These are phyloP conservation scores for Galendromus occidentalis DNA, from an alignment of 1,140 invertebrate species.

Conservation along the genomic window DNA sequence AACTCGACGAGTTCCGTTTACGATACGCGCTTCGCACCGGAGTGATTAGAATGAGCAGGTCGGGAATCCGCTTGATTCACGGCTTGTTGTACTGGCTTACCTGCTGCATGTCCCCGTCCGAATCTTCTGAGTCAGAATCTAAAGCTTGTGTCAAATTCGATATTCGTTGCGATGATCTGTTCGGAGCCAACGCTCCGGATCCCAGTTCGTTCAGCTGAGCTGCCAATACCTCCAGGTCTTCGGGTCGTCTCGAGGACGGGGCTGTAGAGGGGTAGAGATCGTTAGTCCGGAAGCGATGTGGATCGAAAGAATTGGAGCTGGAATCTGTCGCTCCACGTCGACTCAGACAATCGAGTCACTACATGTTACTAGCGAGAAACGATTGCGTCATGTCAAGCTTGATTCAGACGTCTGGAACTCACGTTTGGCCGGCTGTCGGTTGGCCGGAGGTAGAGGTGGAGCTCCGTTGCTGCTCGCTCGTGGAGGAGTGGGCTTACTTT, in stretches of 20 bases:
- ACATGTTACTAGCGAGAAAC: too few relatives aligned
- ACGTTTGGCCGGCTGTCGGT: constrained; percentile 17
- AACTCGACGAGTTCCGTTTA: too few relatives aligned
- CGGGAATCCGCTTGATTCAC: constrained; percentile 25
- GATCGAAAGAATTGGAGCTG: too few relatives aligned
- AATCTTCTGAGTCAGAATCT: constrained; percentile 30
- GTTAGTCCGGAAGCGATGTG: too few relatives aligned
- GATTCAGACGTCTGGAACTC: neutral
- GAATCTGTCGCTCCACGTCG: too few relatives aligned
- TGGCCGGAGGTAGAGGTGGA: constrained; percentile 34
- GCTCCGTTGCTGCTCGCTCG: constrained; percentile 27
- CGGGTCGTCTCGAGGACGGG: constrained; percentile 1
- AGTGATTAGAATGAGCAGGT: constrained; percentile 23
- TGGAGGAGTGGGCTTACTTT: constrained; percentile 7
- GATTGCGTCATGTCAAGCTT: constrained; percentile 16
- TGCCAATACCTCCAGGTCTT: constrained; percentile 68
- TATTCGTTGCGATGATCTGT: neutral
- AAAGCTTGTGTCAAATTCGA: constrained; percentile 15
- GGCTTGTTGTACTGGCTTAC: too few relatives aligned
- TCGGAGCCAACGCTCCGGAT: constrained; percentile 29
- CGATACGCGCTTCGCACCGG: too few relatives aligned
- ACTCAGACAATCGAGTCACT: too few relatives aligned
- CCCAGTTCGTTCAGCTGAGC: constrained; percentile 79
- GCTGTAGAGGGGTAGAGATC: neutral
- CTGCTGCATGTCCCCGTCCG: constrained; percentile 27